A percentile compares a stretch with the other conserved stretches of the same genome.
Conservation (phyloP, 2,888 invertebrate species). For the Chrysopilus asiliformis region DNA sequence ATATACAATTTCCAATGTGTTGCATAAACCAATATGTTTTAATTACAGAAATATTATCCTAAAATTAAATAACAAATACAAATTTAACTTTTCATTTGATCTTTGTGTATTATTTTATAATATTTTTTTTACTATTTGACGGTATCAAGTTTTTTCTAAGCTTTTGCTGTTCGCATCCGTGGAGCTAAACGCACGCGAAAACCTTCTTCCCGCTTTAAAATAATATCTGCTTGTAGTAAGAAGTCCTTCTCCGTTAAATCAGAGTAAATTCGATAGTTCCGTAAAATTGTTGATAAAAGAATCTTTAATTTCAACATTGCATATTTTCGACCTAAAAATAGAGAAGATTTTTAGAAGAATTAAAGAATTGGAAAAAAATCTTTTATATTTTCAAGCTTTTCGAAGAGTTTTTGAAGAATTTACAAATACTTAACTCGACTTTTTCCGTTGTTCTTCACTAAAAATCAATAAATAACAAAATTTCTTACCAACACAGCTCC, state of each 20-base stretch:
- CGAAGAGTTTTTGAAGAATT: not conserved
- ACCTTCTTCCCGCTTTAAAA: constrained; percentile 62
- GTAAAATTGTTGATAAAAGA: constrained; percentile 57
- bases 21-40: too few relatives aligned
- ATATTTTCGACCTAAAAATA: constrained; percentile 55
- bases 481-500: constrained; percentile 60
- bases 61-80: too few relatives aligned
- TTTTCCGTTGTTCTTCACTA: not conserved
- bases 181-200: constrained; percentile 59
- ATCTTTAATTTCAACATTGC: constrained; percentile 70
- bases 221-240: constrained; percentile 60
- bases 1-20: too few relatives aligned
- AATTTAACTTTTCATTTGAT: too few relatives aligned
- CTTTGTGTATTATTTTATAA: too few relatives aligned
- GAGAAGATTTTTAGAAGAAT: constrained; percentile 1
- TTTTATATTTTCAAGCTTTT: not conserved
- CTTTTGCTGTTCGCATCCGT: constrained; percentile 30
- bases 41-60: too few relatives aligned
- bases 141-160: too few relatives aligned
- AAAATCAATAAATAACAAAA: not conserved
- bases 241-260: constrained; percentile 55
- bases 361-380: not conserved
- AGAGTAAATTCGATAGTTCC: constrained; percentile 57
- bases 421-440: not conserved
- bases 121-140: too few relatives aligned